phyloP scores from a whole-genome alignment of 2,888 invertebrate genomes.

The Andrena minutula region DNA sequence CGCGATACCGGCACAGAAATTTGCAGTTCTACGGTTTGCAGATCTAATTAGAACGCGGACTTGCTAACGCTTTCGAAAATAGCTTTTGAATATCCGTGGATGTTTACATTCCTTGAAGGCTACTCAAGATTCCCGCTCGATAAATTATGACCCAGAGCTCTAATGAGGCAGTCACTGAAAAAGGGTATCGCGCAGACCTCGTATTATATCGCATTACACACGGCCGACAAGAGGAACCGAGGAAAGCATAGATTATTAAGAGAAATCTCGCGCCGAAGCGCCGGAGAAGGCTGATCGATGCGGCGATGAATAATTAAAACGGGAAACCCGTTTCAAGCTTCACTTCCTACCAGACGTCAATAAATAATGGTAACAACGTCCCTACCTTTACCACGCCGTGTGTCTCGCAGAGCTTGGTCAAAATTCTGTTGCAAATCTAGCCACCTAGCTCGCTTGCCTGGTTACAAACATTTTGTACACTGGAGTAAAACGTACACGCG shows the following conservation, averaged over 20 bases:
- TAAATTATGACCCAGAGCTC: background rate
- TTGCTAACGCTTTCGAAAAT: slow-evolving; percentile 4
- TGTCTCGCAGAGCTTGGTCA: too few species aligned
- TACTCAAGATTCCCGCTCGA: background rate
- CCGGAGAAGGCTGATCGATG: background rate
- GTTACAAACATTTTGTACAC: too few species aligned
- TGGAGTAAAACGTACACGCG: too few species aligned
- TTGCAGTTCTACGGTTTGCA: background rate
- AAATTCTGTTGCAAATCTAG: too few species aligned
- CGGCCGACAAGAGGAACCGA: too few species aligned
- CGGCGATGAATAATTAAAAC: background rate
- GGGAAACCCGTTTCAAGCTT: background rate
- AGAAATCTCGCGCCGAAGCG: background rate
- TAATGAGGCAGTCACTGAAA: background rate
- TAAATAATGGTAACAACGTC: slow-evolving; percentile 1
- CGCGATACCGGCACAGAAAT: background rate
- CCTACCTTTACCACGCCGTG: too few species aligned
- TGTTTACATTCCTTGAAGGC: background rate
- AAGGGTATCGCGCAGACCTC: background rate
- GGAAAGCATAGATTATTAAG: background rate
- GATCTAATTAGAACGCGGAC: background rate
- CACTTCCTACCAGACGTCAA: background rate
- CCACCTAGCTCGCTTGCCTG: too few species aligned
- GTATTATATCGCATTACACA: background rate
- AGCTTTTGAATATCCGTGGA: background rate